Evolutionary conservation across 2,888 invertebrate genomes (phyloP).

Genomic region (Nomada ruficornis): DNA sequence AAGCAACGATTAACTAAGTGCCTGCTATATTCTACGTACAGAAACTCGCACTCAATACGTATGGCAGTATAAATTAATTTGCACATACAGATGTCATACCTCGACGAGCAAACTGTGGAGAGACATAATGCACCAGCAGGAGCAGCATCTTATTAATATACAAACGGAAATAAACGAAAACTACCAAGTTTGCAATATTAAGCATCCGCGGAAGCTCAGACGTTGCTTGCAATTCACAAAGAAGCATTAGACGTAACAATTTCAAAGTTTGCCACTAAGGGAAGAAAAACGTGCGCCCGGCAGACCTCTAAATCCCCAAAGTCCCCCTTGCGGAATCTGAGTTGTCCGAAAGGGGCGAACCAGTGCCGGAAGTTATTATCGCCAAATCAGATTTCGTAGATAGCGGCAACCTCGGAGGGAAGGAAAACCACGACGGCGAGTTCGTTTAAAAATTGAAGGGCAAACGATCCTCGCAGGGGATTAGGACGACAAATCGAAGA

Average conservation of each 20-base stretch:
- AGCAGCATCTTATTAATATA: background rate
- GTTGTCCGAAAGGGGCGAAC: constrained; percentile 25
- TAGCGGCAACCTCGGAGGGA: background rate
- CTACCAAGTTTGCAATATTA: background rate
- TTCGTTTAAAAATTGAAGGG: constrained; percentile 21
- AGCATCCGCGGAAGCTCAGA: background rate
- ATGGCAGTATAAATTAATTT: too few relatives aligned
- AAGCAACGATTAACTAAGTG: too few relatives aligned
- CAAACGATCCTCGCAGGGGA: constrained; percentile 1
- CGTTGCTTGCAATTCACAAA: constrained; percentile 1
- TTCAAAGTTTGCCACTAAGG: background rate
- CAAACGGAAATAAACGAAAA: background rate
- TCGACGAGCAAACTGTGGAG: background rate
- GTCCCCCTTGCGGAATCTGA: constrained; percentile 5
- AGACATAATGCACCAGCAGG: background rate
- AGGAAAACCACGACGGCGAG: background rate
- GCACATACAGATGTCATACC: background rate
- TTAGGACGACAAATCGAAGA: background rate
- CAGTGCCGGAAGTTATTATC: constrained; percentile 17
- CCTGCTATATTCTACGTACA: background rate
- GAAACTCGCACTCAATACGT: background rate
- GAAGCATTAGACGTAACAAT: constrained; percentile 15
- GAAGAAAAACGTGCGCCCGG: background rate
- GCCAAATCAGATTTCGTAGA: constrained; percentile 28
- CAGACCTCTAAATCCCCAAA: constrained; percentile 1